Conservation (phyloP, 2,888 invertebrate genomes). For the Apomyelois bistriatella region DNA sequence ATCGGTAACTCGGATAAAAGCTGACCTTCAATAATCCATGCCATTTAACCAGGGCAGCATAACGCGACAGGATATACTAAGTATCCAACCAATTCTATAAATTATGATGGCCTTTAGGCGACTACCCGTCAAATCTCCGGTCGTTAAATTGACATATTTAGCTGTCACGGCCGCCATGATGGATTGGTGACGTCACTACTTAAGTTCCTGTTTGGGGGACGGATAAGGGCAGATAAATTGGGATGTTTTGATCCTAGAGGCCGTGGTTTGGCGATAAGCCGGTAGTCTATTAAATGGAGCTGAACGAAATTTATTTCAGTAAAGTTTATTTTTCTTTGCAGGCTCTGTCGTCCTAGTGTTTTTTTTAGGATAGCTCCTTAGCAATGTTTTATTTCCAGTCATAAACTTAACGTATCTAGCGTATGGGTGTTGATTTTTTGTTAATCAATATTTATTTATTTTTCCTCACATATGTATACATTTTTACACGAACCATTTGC, state of each 20-base stretch:
- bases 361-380: no score
- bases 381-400: no score
- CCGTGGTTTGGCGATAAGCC: not conserved
- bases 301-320: no score
- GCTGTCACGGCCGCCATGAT: conserved; percentile 5
- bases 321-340: no score
- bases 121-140: conserved; percentile 2
- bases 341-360: no score
- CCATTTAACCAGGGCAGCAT: not conserved
- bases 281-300: not conserved
- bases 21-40: not conserved
- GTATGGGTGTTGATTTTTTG: no score
- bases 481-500: no score
- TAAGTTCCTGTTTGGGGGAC: not conserved
- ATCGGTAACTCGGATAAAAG: no score
- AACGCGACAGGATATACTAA: not conserved
- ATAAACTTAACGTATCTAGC: no score
- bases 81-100: not conserved
- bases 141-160: conserved; percentile 9
- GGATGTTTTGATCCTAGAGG: not conserved
- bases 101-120: not conserved
- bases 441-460: no score
- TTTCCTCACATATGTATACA: no score
- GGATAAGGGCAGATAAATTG: conserved; percentile 1
- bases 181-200: conserved; percentile 7